A percentile compares a stretch with the other conserved stretches of the same genome.
These are phyloP conservation scores for Maniola jurtina DNA, from an alignment of 1,140 invertebrate species.

Conservation along the genomic window DNA sequence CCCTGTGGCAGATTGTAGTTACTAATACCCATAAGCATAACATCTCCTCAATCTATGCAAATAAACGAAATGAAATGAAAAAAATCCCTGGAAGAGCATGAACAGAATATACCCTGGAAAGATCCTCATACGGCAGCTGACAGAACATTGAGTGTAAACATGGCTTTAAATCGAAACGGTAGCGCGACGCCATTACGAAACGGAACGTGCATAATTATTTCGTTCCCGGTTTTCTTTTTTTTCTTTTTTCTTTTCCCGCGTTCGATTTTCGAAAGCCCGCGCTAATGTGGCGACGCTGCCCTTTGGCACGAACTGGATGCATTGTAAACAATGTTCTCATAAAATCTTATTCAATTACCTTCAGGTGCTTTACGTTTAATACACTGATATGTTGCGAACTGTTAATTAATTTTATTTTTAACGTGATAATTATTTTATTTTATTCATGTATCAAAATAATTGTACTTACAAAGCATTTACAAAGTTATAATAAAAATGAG, in stretches of 20 bases:
- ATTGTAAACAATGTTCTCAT: slow-evolving; percentile 74
- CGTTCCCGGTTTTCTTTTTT: slow-evolving; percentile 73
- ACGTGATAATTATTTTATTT: slow-evolving; percentile 30
- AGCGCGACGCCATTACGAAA: slow-evolving; percentile 73
- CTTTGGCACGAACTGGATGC: slow-evolving; percentile 54
- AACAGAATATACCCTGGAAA: too few relatives aligned
- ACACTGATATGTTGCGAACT: slow-evolving; percentile 54
- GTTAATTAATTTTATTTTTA: slow-evolving; percentile 50
- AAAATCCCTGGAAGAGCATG: too few relatives aligned
- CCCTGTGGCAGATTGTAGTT: too few relatives aligned
- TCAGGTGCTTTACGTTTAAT: slow-evolving; percentile 36
- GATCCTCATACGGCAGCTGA: too few relatives aligned
- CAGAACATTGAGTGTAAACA: not conserved
- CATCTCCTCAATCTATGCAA: too few relatives aligned
- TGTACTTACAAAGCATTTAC: too few relatives aligned
- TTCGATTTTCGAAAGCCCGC: slow-evolving; percentile 69
- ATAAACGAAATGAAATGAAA: too few relatives aligned
- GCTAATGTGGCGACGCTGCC: slow-evolving; percentile 68
- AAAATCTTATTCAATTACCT: slow-evolving; percentile 72
- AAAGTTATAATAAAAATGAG: too few relatives aligned
- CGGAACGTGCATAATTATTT: slow-evolving; percentile 78
- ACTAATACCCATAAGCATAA: too few relatives aligned
- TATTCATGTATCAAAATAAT: too few relatives aligned
- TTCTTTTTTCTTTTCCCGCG: slow-evolving; percentile 56
- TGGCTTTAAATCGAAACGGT: slow-evolving; percentile 69